Evolutionary conservation across 2,797 vertebrate species (phyloP), one percentile per base, ranked within the genome.

Genomic region (Brotula barbata): DNA sequence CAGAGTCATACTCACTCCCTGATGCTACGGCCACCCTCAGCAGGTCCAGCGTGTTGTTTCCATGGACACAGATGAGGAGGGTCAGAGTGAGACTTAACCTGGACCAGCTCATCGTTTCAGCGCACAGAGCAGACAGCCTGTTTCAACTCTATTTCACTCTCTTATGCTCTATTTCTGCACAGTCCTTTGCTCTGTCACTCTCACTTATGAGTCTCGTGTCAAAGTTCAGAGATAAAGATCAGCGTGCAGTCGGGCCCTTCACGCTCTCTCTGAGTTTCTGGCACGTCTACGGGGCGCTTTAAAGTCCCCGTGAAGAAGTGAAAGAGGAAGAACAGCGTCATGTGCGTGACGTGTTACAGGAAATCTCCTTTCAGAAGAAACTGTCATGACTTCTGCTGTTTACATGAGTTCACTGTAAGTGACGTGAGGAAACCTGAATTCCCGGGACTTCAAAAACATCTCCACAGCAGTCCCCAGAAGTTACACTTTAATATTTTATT

Each of bases 241-340:
- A 20, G 16, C 8, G 7, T 2, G 37, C 17, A 28, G 25, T 4
- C 4, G 0, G 37, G 1, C 0, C 31, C 19, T 4, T 1, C 13
- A 15, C 10, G 21, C 16, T 52, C 16, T n/a, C 44, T 12, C 1
- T 15, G 11, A 37, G 22, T 9, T 33, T 10, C 7, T 28, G 0
- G 50, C 43, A 39, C 69, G 31, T 33, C 56, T 13, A 49, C 39
- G 20, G 37, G 0, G 2, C 1, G 0, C 22, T 75, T 80, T 75
- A 62, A 72, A n/a, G n/a, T n/a, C n/a, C n/a, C n/a, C n/a, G n/a
- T n/a, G n/a, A 34, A 7, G 41, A n/a, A 1, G 0, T 5, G 76
- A 88, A 87, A 87, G 80, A 80, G 82, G 83, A 88, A 81, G 83
- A 87, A 87, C 53, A 3, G 10, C 0, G 0, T 9, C 19, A 16